Conservation (phyloP, 2,888 invertebrate genomes). For the Physocephala rufipes region DNA sequence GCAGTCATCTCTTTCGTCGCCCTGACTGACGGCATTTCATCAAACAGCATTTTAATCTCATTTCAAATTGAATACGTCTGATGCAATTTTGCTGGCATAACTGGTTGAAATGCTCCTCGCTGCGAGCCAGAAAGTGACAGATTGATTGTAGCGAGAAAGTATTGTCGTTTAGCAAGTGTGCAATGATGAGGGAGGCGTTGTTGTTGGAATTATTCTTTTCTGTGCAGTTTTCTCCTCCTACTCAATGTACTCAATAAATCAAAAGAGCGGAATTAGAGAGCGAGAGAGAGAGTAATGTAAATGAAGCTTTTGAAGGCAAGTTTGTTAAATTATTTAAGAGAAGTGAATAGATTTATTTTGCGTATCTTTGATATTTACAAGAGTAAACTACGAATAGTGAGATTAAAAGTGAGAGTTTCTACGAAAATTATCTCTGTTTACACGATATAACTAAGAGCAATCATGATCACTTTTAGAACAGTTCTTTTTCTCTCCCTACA, state of each 20-base stretch:
- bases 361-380: no score
- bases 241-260: slow-evolving; percentile 11
- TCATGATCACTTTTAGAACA: no score
- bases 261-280: background rate
- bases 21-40: slow-evolving; percentile 63
- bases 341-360: no score
- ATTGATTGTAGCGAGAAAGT: background rate
- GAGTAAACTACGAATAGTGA: no score
- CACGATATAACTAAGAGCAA: no score
- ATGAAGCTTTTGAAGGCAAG: background rate
- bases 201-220: slow-evolving; percentile 7
- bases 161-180: background rate
- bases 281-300: background rate
- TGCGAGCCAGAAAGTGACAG: slow-evolving; percentile 21
- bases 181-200: slow-evolving; percentile 2
- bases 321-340: no score
- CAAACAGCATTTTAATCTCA: slow-evolving; percentile 48
- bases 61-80: slow-evolving; percentile 55
- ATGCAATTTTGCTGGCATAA: slow-evolving; percentile 31
- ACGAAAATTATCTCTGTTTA: no score
- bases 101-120: background rate
- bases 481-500: no score
- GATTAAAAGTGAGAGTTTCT: background rate
- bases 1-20: slow-evolving; percentile 38
- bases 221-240: slow-evolving; percentile 32